A percentile compares a stretch with the other conserved stretches of the same genome.
Evolutionary conservation across 2,888 invertebrate species (phyloP).

Genomic region (Byasa hedistus): DNA sequence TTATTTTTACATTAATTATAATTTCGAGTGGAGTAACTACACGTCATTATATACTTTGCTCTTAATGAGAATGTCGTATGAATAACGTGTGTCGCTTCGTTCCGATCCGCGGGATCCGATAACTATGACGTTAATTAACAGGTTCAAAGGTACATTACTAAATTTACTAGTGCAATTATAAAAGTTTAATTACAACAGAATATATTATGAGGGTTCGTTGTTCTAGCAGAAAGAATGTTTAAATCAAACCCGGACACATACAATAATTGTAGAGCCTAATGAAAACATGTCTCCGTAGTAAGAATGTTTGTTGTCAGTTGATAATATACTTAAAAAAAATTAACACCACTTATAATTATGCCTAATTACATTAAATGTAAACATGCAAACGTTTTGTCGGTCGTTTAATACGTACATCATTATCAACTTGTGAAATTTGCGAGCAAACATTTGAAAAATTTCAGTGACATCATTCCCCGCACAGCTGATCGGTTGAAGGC

Average conservation of each 20-base stretch:
- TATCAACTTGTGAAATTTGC: constrained; percentile 34
- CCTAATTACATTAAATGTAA: constrained; percentile 31
- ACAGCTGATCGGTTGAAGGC: constrained; percentile 74
- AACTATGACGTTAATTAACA: background rate
- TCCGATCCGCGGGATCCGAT: constrained; percentile 5
- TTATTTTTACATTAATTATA: background rate
- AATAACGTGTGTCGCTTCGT: background rate
- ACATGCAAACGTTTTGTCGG: constrained; percentile 27
- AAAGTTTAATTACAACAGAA: too few species aligned
- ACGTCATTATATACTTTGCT: too few species aligned
- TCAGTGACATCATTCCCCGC: constrained; percentile 62
- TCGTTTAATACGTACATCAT: constrained; percentile 33
- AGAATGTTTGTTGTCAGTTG: too few species aligned
- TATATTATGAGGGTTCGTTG: too few species aligned
- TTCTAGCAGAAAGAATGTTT: too few species aligned
- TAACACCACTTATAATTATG: constrained; percentile 27
- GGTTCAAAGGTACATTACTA: too few species aligned
- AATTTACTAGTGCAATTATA: too few species aligned
- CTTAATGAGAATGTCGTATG: background rate
- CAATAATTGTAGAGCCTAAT: background rate
- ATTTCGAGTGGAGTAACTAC: background rate
- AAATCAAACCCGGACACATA: background rate
- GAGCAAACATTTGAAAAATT: constrained; percentile 56
- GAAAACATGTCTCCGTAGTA: background rate
- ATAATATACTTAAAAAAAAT: constrained; percentile 14